Base-by-base conservation (phyloP, 2,113 vertebrate species). In the Tenrec ecaudatus region DNA sequence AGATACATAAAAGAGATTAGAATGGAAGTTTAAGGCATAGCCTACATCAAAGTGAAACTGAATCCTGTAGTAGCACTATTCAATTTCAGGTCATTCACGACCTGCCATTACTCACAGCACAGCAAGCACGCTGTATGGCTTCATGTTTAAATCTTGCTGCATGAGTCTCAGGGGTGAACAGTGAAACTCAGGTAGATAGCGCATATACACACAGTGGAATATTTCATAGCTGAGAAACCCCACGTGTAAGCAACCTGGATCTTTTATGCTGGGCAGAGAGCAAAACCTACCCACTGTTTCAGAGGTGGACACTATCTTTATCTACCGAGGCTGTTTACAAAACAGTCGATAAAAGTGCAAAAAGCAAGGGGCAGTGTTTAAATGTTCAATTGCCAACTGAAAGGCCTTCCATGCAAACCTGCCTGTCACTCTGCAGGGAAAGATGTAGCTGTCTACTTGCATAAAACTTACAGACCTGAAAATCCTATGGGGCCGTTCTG, bases 11-110 rank as follows among this genome's bases (percentile, higher is more conserved):
- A 88, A 78, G 20, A 92, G 40, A 78, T 47, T 69, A 23, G 68
- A 58, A 76, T 91, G 57, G 43, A 85, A 86, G 31, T 40, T 80
- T 86, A 91, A 93, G 73, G 68, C 92, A 92, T 68, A 53, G 0
- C 19, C 22, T 79, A 36, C 33, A 58, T 79, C 77, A 89, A 73
- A 86, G 88, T 40, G 57, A 91, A 88, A 47, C 15, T 36, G 7
- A 40, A 68, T 6, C 12, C 11, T 83, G 38, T 16, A 69, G 22
- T 1, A 11, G 23, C 60, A 40, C 27, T 0, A 17, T 75, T 58
- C 31, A 25, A 3, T 77, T 82, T 84, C 62, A 76, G 75, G 73
- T 57, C 71, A 40, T 29, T 64, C 79, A 62, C 83, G 82, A 68
- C 20, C 33, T 22, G 33, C 33, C 47, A 53, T 19, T 89, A 83